phyloP scores from a whole-genome alignment of 2,113 vertebrate species.

The Gulo gulo region DNA sequence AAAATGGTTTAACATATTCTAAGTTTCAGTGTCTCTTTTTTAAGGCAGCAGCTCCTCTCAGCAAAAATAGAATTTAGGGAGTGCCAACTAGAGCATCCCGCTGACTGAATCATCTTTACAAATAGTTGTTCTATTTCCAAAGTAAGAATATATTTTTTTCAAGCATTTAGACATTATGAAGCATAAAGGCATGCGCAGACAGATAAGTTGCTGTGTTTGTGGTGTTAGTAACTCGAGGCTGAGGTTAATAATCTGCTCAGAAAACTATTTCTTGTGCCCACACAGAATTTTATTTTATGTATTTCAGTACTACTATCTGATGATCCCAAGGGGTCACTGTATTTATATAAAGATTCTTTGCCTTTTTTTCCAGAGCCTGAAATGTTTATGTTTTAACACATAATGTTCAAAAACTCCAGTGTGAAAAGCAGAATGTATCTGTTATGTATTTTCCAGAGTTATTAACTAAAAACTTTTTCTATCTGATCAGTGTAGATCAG shows the following conservation, averaged over 20 bases:
- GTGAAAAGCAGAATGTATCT: slow-evolving; percentile 39
- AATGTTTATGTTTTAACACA: slow-evolving; percentile 66
- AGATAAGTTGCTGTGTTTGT: slow-evolving; percentile 49
- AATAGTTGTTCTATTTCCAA: slow-evolving; percentile 69
- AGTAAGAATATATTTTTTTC: slow-evolving; percentile 60
- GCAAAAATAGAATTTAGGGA: slow-evolving; percentile 64
- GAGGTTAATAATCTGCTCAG: slow-evolving; percentile 44
- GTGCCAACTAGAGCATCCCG: slow-evolving; percentile 9
- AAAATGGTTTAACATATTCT: neutral
- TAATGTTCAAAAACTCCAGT: slow-evolving; percentile 55
- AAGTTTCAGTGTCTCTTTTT: slow-evolving; percentile 39
- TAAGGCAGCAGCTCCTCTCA: slow-evolving; percentile 21
- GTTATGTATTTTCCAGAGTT: neutral
- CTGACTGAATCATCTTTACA: slow-evolving; percentile 53
- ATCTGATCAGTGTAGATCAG: neutral
- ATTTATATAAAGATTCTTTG: slow-evolving; percentile 65
- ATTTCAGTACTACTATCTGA: slow-evolving; percentile 30
- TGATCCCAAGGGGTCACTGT: slow-evolving; percentile 33
- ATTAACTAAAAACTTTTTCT: neutral
- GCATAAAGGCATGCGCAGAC: slow-evolving; percentile 15
- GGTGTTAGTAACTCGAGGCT: slow-evolving; percentile 10
- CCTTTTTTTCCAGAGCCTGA: slow-evolving; percentile 41
- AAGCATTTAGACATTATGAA: slow-evolving; percentile 53
- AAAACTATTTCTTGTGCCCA: slow-evolving; percentile 44
- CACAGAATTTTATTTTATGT: slow-evolving; percentile 45